phyloP scores from a whole-genome alignment of 2,113 vertebrate genomes.

The Aegithalos caudatus region DNA sequence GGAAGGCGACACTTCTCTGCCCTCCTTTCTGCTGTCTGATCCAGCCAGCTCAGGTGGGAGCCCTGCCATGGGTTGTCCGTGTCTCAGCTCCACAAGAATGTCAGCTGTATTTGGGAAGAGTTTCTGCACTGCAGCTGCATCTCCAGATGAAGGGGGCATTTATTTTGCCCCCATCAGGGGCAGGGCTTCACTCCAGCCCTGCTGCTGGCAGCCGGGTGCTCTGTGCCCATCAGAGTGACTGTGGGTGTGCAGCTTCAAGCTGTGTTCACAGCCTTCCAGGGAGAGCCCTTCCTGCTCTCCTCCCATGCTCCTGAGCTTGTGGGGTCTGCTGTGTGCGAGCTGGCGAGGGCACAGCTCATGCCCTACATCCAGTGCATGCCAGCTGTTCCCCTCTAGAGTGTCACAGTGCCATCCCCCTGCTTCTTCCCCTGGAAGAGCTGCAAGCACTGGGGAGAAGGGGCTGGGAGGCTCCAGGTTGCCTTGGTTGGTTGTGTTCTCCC shows the following conservation, averaged over 20 bases:
- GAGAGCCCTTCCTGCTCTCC: not conserved
- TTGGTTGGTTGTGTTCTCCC: not conserved
- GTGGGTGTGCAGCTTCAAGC: not conserved
- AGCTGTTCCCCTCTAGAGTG: not conserved
- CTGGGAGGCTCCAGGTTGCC: not conserved
- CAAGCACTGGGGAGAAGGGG: accelerated
- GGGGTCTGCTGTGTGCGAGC: accelerated
- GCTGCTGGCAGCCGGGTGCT: not conserved
- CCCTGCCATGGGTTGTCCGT: not conserved
- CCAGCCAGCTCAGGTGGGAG: not conserved
- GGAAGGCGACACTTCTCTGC: not conserved
- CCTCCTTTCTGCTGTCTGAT: not conserved
- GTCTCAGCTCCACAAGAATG: not conserved
- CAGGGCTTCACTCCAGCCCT: accelerated
- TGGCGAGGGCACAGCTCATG: not conserved
- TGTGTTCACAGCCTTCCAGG: not conserved
- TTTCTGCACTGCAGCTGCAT: not conserved
- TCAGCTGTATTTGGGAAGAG: not conserved
- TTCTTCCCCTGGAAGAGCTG: not conserved
- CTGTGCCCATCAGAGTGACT: not conserved
- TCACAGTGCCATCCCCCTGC: accelerated
- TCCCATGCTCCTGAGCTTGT: not conserved
- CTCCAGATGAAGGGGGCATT: not conserved
- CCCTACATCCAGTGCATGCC: not conserved
- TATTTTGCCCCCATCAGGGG: not conserved